Conservation (phyloP, 2,797 vertebrate species). For the Acomys russatus region DNA sequence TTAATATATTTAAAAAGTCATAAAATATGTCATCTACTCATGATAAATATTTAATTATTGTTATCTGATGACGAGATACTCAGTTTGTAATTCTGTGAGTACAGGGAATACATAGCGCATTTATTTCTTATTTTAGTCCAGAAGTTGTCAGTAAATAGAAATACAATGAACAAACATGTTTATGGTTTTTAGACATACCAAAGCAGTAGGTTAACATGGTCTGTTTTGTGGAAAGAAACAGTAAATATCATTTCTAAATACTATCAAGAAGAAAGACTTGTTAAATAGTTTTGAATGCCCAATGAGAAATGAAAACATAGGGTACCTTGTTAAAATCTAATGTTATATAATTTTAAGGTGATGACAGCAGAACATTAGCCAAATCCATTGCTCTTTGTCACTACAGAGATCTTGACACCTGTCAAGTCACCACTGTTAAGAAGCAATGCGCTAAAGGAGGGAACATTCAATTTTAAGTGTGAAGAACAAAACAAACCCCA, state of each 20-base stretch:
- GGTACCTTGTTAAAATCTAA: not conserved
- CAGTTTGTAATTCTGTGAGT: not conserved
- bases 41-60: not conserved
- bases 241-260: not conserved
- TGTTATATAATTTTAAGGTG: not conserved
- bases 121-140: constrained; percentile 8
- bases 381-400: not conserved
- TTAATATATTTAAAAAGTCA: constrained; percentile 12
- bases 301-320: constrained; percentile 31
- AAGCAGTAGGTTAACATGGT: not conserved
- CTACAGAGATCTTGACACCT: accelerated
- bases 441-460: not conserved
- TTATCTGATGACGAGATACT: not conserved
- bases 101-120: not conserved
- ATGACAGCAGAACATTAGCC: not conserved
- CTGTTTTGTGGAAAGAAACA: not conserved
- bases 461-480: constrained; percentile 11
- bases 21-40: not conserved
- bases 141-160: not conserved
- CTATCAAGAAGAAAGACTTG: not conserved
- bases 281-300: not conserved
- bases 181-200: not conserved
- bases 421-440: not conserved
- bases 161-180: not conserved
- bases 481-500: constrained; percentile 5